A percentile compares a stretch with the other conserved stretches of the same genome.
Evolutionary conservation across 2,113 vertebrate genomes (phyloP).

Genomic region (Erythrocercus mccallii): DNA sequence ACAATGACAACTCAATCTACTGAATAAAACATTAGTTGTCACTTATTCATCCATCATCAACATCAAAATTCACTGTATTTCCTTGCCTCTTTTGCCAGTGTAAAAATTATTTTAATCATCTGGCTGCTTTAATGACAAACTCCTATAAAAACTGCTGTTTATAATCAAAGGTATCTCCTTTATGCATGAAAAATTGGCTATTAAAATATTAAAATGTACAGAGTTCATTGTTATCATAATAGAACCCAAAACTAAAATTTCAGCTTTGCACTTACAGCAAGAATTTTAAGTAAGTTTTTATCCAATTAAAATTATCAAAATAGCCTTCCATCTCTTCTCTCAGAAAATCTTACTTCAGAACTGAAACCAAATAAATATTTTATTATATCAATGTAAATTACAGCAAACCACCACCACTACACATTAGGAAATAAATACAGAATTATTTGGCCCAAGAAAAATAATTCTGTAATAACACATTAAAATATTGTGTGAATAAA

Average conservation of each 20-base stretch:
- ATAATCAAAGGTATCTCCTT: background rate
- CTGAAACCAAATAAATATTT: background rate
- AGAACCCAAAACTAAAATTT: background rate
- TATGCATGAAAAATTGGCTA: background rate
- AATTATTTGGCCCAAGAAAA: background rate
- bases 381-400: background rate
- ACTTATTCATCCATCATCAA: background rate
- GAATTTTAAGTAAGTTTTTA: background rate
- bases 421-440: background rate
- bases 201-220: background rate
- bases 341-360: background rate
- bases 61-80: background rate
- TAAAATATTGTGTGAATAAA: background rate
- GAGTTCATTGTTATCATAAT: background rate
- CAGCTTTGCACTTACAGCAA: background rate
- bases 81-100: background rate
- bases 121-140: background rate
- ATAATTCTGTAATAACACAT: background rate
- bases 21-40: slow-evolving; percentile 6
- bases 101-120: background rate
- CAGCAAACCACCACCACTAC: background rate
- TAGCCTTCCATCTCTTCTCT: background rate
- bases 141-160: background rate
- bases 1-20: background rate
- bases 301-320: background rate